phyloP scores from a whole-genome alignment of 1,140 invertebrate species.

The Papilio machaon region DNA sequence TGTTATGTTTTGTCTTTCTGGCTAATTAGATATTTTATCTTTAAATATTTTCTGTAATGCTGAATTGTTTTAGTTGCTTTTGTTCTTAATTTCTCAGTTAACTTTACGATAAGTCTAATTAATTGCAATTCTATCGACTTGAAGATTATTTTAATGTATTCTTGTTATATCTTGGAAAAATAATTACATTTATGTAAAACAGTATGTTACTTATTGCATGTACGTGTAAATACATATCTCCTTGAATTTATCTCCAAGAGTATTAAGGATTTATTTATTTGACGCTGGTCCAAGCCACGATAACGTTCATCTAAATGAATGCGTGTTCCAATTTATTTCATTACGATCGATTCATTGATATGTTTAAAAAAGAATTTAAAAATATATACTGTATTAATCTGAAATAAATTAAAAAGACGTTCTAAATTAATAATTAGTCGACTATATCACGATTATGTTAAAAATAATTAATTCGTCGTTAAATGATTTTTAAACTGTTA shows the following conservation, averaged over 20 bases:
- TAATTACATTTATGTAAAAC: constrained; percentile 2
- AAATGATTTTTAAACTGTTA: constrained; percentile 11
- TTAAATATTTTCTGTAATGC: background rate
- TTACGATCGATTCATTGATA: constrained; percentile 20
- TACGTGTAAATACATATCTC: constrained; percentile 9
- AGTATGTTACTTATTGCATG: background rate
- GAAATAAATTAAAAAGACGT: background rate
- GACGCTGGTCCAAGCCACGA: background rate
- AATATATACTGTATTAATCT: background rate
- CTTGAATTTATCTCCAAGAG: constrained; percentile 3
- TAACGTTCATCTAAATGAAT: constrained; percentile 10
- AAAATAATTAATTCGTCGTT: constrained; percentile 20
- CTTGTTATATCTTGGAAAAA: background rate
- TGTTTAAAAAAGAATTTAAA: background rate
- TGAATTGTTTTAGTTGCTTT: constrained; percentile 4
- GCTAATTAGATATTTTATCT: background rate
- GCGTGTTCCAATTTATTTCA: constrained; percentile 22
- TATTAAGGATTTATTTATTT: constrained; percentile 24
- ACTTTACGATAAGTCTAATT: background rate
- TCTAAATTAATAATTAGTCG: constrained; percentile 14
- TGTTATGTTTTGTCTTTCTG: background rate
- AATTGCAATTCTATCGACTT: background rate
- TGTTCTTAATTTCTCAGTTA: background rate
- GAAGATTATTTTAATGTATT: background rate
- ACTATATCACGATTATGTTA: background rate